A percentile compares a stretch with the other conserved stretches of the same genome.
phyloP scores from a whole-genome alignment of 2,888 invertebrate species.

The Charanyca ferruginea region DNA sequence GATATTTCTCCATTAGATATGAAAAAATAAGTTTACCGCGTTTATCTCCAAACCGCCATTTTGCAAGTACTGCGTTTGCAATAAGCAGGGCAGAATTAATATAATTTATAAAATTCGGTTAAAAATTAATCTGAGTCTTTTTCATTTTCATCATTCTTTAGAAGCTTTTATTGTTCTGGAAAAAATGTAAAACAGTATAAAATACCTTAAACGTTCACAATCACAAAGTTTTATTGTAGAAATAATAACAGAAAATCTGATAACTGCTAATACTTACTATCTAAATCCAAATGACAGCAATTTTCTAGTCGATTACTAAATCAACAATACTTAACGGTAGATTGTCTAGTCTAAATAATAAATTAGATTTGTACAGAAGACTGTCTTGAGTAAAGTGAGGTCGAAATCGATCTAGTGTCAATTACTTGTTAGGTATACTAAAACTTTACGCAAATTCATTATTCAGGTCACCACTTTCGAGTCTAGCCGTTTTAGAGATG shows the following conservation, averaged over 20 bases:
- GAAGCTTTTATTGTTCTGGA: too few species aligned
- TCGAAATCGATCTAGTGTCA: slow-evolving; percentile 29
- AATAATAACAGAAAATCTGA: not conserved
- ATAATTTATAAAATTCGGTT: too few species aligned
- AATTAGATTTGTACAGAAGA: slow-evolving; percentile 19
- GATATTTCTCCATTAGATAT: too few species aligned
- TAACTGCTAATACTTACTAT: not conserved
- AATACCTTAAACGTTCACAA: too few species aligned
- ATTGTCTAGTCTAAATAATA: slow-evolving; percentile 32
- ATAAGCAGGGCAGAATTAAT: too few species aligned
- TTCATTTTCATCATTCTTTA: too few species aligned
- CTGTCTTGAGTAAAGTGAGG: slow-evolving; percentile 6
- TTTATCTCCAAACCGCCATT: too few species aligned
- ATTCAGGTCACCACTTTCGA: slow-evolving; percentile 32
- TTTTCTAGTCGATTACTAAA: slow-evolving; percentile 35
- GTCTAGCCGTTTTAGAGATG: slow-evolving; percentile 39
- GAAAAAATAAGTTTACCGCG: too few species aligned
- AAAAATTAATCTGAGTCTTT: too few species aligned
- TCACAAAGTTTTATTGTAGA: not conserved
- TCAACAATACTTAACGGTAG: slow-evolving; percentile 20
- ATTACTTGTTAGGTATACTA: slow-evolving; percentile 6
- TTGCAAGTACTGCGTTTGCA: too few species aligned
- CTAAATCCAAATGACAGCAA: slow-evolving; percentile 10
- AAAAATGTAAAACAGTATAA: too few species aligned
- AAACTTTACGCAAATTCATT: slow-evolving; percentile 35